Evolutionary conservation across 2,888 invertebrate species (phyloP).

Genomic region (Boloria selene): DNA sequence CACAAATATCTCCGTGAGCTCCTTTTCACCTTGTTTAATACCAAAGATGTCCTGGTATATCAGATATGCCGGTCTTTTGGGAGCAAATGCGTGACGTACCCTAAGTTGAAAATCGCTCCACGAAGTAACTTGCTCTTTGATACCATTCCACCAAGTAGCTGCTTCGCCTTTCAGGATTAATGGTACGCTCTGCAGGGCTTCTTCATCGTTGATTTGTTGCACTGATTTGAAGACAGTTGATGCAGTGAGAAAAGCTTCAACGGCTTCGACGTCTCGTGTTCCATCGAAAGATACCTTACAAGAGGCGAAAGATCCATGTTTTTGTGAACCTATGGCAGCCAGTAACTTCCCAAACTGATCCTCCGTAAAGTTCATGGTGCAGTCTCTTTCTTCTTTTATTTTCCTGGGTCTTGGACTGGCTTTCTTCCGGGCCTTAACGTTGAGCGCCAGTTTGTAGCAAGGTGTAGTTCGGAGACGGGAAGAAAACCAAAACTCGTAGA

Average conservation of each 20-base stretch:
- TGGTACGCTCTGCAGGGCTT: conserved; percentile 30
- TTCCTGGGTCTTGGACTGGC: neutral
- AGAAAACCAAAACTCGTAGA: too few species aligned
- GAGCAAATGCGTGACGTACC: neutral
- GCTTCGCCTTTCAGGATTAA: conserved; percentile 35
- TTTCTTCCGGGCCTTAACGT: too few species aligned
- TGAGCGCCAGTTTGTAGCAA: too few species aligned
- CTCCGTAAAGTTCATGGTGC: neutral
- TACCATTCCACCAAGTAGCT: conserved; percentile 38
- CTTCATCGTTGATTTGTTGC: conserved; percentile 28
- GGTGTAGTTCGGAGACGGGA: too few species aligned
- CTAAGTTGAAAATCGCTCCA: conserved; percentile 34
- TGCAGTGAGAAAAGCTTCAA: too few species aligned
- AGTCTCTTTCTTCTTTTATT: neutral
- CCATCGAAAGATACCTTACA: too few species aligned
- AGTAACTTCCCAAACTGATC: neutral
- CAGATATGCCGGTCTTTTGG: neutral
- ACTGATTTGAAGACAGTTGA: too few species aligned
- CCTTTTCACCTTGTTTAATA: neutral
- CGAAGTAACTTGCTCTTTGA: conserved; percentile 26
- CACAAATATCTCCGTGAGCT: neutral
- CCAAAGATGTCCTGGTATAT: neutral
- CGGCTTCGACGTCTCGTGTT: too few species aligned
- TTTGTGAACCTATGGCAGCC: neutral
- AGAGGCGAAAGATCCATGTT: too few species aligned